A percentile compares a stretch with the other conserved stretches of the same genome.
phyloP scores from a whole-genome alignment of 2,888 invertebrate species.

The Dolichomitus sp. region DNA sequence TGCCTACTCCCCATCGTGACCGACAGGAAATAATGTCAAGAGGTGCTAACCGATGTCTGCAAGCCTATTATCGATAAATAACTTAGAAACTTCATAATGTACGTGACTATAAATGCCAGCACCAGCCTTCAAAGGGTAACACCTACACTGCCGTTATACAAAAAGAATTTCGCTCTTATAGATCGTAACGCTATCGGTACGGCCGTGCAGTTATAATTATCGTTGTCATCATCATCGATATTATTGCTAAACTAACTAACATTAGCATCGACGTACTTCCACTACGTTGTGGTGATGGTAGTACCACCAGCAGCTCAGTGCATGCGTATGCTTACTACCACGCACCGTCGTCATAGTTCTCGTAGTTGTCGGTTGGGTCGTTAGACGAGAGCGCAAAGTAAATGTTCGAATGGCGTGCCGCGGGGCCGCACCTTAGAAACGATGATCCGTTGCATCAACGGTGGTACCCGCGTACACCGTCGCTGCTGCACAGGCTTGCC shows the following conservation, averaged over 20 bases:
- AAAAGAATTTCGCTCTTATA: constrained; percentile 15
- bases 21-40: constrained; percentile 11
- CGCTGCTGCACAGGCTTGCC: constrained; percentile 18
- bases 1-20: neutral
- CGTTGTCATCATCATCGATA: constrained; percentile 51
- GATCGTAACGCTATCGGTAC: constrained; percentile 29
- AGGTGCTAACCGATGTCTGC: constrained; percentile 1
- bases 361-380: constrained; percentile 51
- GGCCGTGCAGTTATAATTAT: constrained; percentile 49
- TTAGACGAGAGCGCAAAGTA: constrained; percentile 64
- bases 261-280: constrained; percentile 31
- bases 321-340: constrained; percentile 9
- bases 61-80: constrained; percentile 3
- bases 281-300: neutral
- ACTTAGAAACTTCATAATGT: constrained; percentile 14
- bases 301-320: neutral
- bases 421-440: constrained; percentile 69
- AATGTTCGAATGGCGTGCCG: constrained; percentile 69
- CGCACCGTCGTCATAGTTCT: constrained; percentile 46
- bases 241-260: constrained; percentile 49
- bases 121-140: constrained; percentile 6
- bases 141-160: neutral
- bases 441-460: constrained; percentile 71
- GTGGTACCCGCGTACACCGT: constrained; percentile 29
- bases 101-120: constrained; percentile 17